phyloP scores from a whole-genome alignment of 2,888 invertebrate species.

The Enchytraeus crypticus region DNA sequence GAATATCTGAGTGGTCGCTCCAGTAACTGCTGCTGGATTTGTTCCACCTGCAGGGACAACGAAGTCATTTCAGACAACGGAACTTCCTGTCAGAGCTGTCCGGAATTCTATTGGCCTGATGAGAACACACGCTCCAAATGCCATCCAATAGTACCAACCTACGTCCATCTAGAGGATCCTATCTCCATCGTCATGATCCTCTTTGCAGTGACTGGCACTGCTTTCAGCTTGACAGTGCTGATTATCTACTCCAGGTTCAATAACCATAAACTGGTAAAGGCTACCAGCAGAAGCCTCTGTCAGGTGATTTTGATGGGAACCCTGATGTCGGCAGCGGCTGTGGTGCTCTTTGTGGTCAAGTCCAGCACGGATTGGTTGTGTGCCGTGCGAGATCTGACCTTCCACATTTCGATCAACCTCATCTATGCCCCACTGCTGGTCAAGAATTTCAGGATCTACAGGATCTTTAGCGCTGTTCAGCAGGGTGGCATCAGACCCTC shows the following conservation, averaged over 20 bases:
- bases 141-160: constrained; percentile 12
- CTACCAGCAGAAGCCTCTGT: constrained; percentile 17
- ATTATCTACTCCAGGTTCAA: constrained; percentile 1
- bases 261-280: constrained; percentile 19
- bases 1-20: constrained; percentile 11
- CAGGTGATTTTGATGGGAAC: constrained; percentile 16
- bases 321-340: constrained; percentile 7
- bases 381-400: constrained; percentile 6
- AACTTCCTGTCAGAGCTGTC: background rate
- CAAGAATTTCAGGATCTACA: constrained; percentile 31
- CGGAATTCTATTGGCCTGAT: constrained; percentile 4
- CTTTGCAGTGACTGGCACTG: constrained; percentile 9
- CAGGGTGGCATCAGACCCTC: constrained; percentile 12
- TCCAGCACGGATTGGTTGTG: constrained; percentile 7
- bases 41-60: background rate
- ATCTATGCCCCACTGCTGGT: constrained; percentile 21
- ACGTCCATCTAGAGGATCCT: constrained; percentile 3
- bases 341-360: constrained; percentile 2
- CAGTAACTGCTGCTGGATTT: constrained; percentile 5
- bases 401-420: constrained; percentile 13
- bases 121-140: background rate
- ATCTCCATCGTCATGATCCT: constrained; percentile 3
- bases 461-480: constrained; percentile 30
- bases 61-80: background rate
- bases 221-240: background rate